These are phyloP conservation scores for Pelagia noctiluca DNA, from an alignment of 30 jellyfish, hydroid and myxozoan genomes.

Conservation along the genomic window DNA sequence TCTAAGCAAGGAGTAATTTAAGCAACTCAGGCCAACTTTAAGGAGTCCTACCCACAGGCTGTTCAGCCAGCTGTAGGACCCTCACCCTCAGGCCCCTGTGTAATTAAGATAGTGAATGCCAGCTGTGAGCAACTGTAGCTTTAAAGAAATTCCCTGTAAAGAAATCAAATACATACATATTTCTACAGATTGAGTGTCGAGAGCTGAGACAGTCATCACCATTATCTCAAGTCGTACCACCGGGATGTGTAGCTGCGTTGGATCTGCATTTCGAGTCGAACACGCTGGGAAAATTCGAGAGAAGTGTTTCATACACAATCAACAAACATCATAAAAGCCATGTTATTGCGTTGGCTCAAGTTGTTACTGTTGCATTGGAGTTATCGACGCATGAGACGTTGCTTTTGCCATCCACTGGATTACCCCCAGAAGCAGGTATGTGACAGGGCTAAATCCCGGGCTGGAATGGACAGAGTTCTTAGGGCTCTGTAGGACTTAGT, in stretches of 20 bases:
- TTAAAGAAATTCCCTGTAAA: no score
- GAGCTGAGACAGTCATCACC: conserved; percentile 97
- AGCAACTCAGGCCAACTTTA: no score
- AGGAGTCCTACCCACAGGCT: no score
- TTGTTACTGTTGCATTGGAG: conserved; percentile 76
- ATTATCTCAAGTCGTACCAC: conserved; percentile 90
- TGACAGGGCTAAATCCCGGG: neutral
- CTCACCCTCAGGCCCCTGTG: no score
- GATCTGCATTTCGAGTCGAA: conserved; percentile 80
- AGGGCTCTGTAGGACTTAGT: no score
- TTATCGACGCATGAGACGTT: conserved; percentile 60
- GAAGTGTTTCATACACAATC: conserved; percentile 87
- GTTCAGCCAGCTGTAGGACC: no score
- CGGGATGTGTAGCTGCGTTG: conserved; percentile 79
- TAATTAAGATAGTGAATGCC: no score
- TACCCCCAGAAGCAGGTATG: conserved; percentile 96
- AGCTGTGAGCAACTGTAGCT: no score
- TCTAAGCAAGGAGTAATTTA: no score
- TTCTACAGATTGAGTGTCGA: conserved; percentile 79
- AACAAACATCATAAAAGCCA: conserved; percentile 86
- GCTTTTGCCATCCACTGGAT: conserved; percentile 78
- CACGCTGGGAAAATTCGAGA: conserved; percentile 81
- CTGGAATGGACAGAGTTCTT: no score
- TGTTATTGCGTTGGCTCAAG: conserved; percentile 76
- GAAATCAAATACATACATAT: no score